phyloP scores from a whole-genome alignment of 1,140 invertebrate species.

The Trichonephila inaurata region DNA sequence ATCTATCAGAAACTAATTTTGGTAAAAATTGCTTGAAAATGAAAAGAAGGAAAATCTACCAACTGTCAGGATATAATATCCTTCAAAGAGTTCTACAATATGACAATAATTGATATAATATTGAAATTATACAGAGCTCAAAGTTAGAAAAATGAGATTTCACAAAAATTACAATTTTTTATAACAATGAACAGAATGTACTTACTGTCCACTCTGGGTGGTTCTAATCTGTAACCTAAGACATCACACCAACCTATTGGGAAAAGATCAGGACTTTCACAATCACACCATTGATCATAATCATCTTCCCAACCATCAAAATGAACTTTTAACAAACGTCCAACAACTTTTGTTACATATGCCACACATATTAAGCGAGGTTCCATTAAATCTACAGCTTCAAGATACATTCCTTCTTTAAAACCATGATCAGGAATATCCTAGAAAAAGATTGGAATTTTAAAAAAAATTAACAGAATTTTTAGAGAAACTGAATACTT shows the following conservation, averaged over 20 bases:
- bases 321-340: conserved; percentile 92
- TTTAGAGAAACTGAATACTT: not conserved
- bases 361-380: conserved; percentile 96
- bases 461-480: not conserved
- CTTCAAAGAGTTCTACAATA: too few relatives aligned
- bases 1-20: too few relatives aligned
- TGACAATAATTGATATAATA: too few relatives aligned
- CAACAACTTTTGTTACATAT: conserved; percentile 92
- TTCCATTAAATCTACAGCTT: conserved; percentile 98
- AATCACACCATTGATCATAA: conserved; percentile 98
- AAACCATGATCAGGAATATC: conserved; percentile 93
- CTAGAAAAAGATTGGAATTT: conserved; percentile 80
- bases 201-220: conserved; percentile 83
- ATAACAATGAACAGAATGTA: not conserved
- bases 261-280: conserved; percentile 96
- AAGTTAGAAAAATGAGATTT: not conserved
- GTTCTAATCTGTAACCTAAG: conserved; percentile 94
- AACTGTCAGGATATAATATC: too few relatives aligned
- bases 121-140: not conserved
- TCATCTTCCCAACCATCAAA: conserved; percentile 98
- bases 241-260: conserved; percentile 98
- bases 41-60: too few relatives aligned
- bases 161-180: not conserved
- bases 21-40: too few relatives aligned
- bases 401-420: conserved; percentile 93